Conservation (phyloP, 2,113 vertebrate species). For the Columba janthina region DNA sequence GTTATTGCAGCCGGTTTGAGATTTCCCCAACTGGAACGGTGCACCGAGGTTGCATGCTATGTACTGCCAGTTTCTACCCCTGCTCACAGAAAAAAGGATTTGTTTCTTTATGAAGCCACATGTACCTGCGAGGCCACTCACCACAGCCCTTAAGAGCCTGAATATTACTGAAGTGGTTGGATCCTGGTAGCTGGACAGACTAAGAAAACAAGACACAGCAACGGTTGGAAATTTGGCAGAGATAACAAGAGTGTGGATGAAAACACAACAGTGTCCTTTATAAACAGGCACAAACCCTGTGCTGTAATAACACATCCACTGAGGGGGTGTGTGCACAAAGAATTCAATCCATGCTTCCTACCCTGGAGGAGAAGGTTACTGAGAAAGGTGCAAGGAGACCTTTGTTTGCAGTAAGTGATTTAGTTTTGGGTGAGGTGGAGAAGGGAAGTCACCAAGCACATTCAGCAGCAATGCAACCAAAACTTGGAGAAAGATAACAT, state of each 20-base stretch:
- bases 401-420: background rate
- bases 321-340: too few species aligned
- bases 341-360: background rate
- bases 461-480: background rate
- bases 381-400: background rate
- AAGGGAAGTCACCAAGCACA: background rate
- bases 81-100: background rate
- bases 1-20: background rate
- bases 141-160: background rate
- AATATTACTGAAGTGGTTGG: background rate
- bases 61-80: background rate
- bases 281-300: background rate
- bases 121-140: background rate
- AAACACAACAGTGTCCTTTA: background rate
- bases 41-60: background rate
- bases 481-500: background rate
- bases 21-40: background rate
- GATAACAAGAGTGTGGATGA: background rate
- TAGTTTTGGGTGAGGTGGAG: background rate
- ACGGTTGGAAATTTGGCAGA: background rate
- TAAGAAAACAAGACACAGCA: background rate
- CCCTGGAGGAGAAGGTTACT: background rate
- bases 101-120: background rate
- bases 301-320: background rate
- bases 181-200: background rate